A percentile compares a stretch with the other conserved stretches of the same genome.
Conservation (phyloP, 2,797 vertebrate genomes). For the Lates japonicus region DNA sequence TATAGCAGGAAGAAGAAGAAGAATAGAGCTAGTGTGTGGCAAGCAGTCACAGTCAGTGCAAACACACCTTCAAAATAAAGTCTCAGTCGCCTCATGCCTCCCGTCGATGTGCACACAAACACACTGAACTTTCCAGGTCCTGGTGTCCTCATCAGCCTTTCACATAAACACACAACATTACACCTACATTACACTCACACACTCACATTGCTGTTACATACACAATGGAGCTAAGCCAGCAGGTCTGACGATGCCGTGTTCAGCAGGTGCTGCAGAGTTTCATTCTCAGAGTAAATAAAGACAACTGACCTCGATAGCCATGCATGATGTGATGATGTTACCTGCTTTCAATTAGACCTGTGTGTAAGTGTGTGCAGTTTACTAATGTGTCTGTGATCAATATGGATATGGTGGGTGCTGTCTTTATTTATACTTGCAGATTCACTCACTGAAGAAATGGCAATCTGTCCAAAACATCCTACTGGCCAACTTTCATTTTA, state of each 20-base stretch:
- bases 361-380: conserved; percentile 27
- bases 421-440: background rate
- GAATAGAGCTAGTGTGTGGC: conserved; percentile 39
- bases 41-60: no score
- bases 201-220: background rate
- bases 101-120: no score
- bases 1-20: conserved; percentile 40
- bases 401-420: no score
- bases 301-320: conserved; percentile 26
- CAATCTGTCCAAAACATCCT: no score
- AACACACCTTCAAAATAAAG: no score
- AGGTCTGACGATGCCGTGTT: conserved; percentile 29
- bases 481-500: no score
- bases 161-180: no score
- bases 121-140: no score
- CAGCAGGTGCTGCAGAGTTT: conserved; percentile 59
- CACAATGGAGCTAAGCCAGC: conserved; percentile 14
- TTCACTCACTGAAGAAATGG: no score
- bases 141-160: no score
- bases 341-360: conserved; percentile 33
- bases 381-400: conserved; percentile 18
- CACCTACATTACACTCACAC: background rate
- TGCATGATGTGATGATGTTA: conserved; percentile 26
- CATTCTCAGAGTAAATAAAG: conserved; percentile 57
- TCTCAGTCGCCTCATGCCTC: no score